Conservation (phyloP, 2,797 vertebrate species). For the Xenopus petersii region DNA sequence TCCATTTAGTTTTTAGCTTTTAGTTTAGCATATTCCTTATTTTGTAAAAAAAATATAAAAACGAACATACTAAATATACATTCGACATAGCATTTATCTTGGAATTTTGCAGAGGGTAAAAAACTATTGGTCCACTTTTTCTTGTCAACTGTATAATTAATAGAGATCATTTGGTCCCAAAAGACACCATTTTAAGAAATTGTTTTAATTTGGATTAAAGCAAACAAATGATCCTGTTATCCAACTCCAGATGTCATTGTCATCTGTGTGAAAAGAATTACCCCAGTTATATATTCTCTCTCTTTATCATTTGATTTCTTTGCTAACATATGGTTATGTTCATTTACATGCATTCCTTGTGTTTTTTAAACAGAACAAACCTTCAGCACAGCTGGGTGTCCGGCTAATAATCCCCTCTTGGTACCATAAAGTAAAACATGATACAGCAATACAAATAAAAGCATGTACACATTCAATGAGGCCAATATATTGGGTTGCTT, state of each 20-base stretch:
- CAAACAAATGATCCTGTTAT: slow-evolving; percentile 32
- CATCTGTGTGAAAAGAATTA: neutral
- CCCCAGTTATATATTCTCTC: slow-evolving; percentile 8
- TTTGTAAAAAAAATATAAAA: too few species aligned
- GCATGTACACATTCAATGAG: too few species aligned
- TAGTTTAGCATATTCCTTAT: too few species aligned
- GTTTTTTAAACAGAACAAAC: neutral
- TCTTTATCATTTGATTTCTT: slow-evolving; percentile 13
- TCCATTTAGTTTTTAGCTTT: too few species aligned
- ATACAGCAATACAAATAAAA: neutral
- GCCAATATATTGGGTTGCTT: too few species aligned
- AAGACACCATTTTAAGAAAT: neutral
- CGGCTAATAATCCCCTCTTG: too few species aligned
- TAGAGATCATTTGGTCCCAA: neutral
- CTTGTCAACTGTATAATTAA: neutral
- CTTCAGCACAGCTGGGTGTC: slow-evolving; percentile 10
- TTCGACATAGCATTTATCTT: too few species aligned
- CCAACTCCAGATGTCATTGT: slow-evolving; percentile 29
- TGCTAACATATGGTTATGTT: slow-evolving; percentile 24
- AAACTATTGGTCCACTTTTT: too few species aligned
- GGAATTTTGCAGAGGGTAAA: too few species aligned
- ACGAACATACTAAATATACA: too few species aligned
- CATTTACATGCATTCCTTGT: slow-evolving; percentile 1
- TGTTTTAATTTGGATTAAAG: slow-evolving; percentile 8
- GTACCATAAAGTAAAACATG: too few species aligned